Conservation (phyloP, 2,888 invertebrate genomes). For the Spisula subtruncata region DNA sequence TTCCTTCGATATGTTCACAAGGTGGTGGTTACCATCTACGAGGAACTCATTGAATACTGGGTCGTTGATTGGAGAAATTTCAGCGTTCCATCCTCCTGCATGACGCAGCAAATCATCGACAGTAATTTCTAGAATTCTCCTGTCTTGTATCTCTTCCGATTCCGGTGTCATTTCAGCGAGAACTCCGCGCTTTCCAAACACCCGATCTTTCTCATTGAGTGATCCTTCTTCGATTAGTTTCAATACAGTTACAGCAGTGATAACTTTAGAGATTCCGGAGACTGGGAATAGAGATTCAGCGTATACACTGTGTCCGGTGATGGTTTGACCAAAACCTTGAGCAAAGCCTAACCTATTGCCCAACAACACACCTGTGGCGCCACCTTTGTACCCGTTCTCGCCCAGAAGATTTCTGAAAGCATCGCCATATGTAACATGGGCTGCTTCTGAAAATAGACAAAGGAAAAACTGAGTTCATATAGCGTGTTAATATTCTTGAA, state of each 20-base stretch:
- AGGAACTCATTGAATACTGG: constrained; percentile 83
- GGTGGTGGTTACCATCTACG: constrained; percentile 73
- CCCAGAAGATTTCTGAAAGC: constrained; percentile 77
- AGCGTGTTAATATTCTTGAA: background rate
- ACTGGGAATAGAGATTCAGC: constrained; percentile 74
- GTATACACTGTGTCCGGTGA: constrained; percentile 75
- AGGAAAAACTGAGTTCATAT: background rate
- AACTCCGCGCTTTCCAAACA: constrained; percentile 80
- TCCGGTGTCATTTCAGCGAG: constrained; percentile 74
- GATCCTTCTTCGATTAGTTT: constrained; percentile 80
- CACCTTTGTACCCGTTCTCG: constrained; percentile 81
- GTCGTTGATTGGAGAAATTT: constrained; percentile 78
- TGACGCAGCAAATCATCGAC: constrained; percentile 84
- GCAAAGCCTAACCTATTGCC: constrained; percentile 79
- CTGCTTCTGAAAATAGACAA: constrained; percentile 65
- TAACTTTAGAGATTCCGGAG: constrained; percentile 82
- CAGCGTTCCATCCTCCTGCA: constrained; percentile 84
- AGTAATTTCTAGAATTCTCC: constrained; percentile 81
- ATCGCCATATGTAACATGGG: constrained; percentile 74
- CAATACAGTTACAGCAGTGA: constrained; percentile 83
- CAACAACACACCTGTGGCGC: constrained; percentile 80
- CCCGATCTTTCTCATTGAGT: constrained; percentile 74
- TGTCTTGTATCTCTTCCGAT: constrained; percentile 70
- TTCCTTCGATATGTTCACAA: constrained; percentile 80
- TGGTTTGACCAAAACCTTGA: constrained; percentile 77